phyloP scores from a whole-genome alignment of 2,888 invertebrate genomes.

The Lucinisca nassula region DNA sequence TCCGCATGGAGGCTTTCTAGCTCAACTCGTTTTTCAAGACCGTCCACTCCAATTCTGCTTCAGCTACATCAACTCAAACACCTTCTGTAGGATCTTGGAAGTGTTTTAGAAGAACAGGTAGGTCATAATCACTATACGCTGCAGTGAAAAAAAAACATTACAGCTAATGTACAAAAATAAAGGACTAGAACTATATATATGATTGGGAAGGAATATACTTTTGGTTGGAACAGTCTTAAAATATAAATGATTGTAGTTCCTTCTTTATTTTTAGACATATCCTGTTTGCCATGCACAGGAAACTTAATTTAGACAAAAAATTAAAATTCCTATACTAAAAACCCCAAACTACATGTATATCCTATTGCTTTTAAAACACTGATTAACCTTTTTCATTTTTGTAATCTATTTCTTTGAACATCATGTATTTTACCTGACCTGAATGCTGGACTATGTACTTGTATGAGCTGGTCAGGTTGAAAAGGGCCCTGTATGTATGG shows the following conservation, averaged over 20 bases:
- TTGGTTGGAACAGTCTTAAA: no score
- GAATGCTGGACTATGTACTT: constrained; percentile 44
- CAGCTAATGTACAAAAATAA: no score
- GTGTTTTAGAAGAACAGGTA: not conserved
- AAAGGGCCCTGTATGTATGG: constrained; percentile 24
- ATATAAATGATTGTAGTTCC: no score
- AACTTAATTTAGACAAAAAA: no score
- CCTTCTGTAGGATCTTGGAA: not conserved
- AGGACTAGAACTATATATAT: not conserved
- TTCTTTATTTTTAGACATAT: no score
- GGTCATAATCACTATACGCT: constrained; percentile 42
- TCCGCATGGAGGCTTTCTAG: no score
- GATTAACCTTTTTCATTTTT: no score
- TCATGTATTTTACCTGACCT: constrained; percentile 58
- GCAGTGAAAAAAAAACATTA: not conserved
- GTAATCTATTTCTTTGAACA: no score
- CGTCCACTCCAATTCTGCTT: constrained; percentile 38
- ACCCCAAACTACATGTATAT: no score
- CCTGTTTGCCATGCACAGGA: no score
- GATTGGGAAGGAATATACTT: not conserved
- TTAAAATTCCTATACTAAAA: no score
- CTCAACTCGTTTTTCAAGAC: constrained; percentile 37
- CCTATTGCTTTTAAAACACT: no score
- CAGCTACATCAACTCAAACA: not conserved
- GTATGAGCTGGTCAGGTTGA: constrained; percentile 32